Evolutionary conservation across 2,888 invertebrate genomes (phyloP).

Genomic region (Chelonus formosanus): DNA sequence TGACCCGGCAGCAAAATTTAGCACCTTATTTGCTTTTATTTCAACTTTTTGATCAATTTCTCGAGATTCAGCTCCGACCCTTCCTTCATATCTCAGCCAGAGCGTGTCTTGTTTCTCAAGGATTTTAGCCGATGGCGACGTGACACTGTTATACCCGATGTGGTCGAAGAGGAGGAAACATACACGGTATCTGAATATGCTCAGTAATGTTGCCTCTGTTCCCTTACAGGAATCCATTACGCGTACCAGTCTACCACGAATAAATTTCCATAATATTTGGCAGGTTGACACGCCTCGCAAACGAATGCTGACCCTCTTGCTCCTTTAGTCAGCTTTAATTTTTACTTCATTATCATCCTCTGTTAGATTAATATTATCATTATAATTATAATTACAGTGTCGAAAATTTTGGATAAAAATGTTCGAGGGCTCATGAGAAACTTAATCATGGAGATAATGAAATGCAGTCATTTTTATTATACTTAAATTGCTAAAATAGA

Average conservation of each 20-base stretch:
- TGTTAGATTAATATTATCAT: no score
- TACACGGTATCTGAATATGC: constrained; percentile 13
- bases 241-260: constrained; percentile 44
- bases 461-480: no score
- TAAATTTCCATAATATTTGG: constrained; percentile 62
- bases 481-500: no score
- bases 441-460: no score
- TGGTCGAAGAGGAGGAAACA: constrained; percentile 4
- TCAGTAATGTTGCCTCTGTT: constrained; percentile 12
- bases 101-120: constrained; percentile 56
- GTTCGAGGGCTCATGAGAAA: no score
- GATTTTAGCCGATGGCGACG: constrained; percentile 58
- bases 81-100: constrained; percentile 31
- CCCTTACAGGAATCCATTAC: constrained; percentile 44
- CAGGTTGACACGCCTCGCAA: constrained; percentile 59
- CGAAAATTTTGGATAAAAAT: no score
- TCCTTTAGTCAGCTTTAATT: not conserved
- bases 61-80: not conserved
- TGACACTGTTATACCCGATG: constrained; percentile 54
- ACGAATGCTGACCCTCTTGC: constrained; percentile 22
- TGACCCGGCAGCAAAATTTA: constrained; percentile 53
- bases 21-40: constrained; percentile 57
- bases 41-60: not conserved
- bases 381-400: no score
- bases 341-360: no score